These are phyloP conservation scores for Gobius niger DNA, from an alignment of 2,113 vertebrate genomes.

Conservation along the genomic window DNA sequence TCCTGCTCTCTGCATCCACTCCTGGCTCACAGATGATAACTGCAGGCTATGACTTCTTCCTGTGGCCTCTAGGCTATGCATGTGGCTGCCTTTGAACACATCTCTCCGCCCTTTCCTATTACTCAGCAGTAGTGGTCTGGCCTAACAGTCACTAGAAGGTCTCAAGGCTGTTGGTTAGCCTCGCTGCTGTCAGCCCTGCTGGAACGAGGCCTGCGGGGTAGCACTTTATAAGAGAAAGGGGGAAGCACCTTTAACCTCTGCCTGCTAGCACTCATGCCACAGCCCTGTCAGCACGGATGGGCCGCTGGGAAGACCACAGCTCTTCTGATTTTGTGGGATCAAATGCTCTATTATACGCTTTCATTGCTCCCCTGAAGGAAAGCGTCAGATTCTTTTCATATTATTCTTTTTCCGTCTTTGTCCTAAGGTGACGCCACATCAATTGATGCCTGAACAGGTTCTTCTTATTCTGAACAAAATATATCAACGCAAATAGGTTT, in stretches of 20 bases:
- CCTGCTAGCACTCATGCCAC: conserved; percentile 14
- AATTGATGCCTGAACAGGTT: background rate
- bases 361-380: conserved; percentile 52
- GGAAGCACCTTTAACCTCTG: conserved; percentile 47
- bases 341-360: conserved; percentile 55
- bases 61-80: conserved; percentile 36
- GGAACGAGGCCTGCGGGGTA: conserved; percentile 35
- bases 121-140: conserved; percentile 27
- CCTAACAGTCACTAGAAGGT: conserved; percentile 32
- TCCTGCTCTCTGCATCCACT: conserved; percentile 32
- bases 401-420: conserved; percentile 20
- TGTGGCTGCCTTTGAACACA: conserved; percentile 41
- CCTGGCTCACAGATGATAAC: conserved; percentile 39
- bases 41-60: conserved; percentile 32
- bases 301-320: conserved; percentile 19
- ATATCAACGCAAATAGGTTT: background rate
- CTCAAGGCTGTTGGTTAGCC: conserved; percentile 38
- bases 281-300: background rate
- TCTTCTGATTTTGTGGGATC: conserved; percentile 34
- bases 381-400: conserved; percentile 51
- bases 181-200: conserved; percentile 39
- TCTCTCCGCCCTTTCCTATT: conserved; percentile 21
- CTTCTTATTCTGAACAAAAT: background rate
- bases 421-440: conserved; percentile 45
- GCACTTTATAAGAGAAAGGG: conserved; percentile 23